Evolutionary conservation across 1,140 invertebrate genomes (phyloP), one percentile per base, ranked within the genome.

Genomic region (Magallana angulata): DNA sequence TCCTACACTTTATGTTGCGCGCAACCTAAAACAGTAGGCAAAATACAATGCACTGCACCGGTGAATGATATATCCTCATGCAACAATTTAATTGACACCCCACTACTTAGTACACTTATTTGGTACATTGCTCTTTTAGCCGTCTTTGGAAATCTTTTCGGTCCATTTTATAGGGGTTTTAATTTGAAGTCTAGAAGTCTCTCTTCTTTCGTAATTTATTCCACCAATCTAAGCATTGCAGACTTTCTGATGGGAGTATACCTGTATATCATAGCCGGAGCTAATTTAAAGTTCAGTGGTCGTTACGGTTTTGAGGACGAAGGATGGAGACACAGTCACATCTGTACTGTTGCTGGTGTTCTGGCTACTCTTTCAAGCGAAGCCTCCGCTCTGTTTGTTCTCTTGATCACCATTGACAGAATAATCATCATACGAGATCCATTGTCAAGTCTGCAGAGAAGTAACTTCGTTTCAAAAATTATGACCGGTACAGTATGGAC

Each of bases 71-170:
- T 96, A 88, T 96, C 95, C 0, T 96, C 96, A 0, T 96, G 96
- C 89, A 95, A 96, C 85, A 96, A 96, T 88, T 94, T 96, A 81
- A 96, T 96, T 95, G 95, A 95, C 24, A 96, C 96, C 91, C 91
- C 94, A 60, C 93, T 96, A 1, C 93, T 96, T 7, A 90, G 96
- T 6, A 91, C 95, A 14, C 95, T 96, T 88, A 96, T 97, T 82
- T 97, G 97, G 96, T 94, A 96, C 14, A 96, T 97, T 94, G 96
- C 96, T 12, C 91, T 95, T 12, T 93, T 96, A 18, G 96, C 96
- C 7, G 95, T 96, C 56, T 93, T 95, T 58, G 96, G 96, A 57
- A 97, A 97, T 92, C 85, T 96, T 4, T 91, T 96, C 24, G 97
- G 97, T 62, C 95, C 97, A 76, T 91, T 96, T 3, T 96, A 96